A percentile compares a stretch with the other conserved stretches of the same genome.
Conservation (phyloP, 2,888 invertebrate genomes). For the Tridacna crocea region DNA sequence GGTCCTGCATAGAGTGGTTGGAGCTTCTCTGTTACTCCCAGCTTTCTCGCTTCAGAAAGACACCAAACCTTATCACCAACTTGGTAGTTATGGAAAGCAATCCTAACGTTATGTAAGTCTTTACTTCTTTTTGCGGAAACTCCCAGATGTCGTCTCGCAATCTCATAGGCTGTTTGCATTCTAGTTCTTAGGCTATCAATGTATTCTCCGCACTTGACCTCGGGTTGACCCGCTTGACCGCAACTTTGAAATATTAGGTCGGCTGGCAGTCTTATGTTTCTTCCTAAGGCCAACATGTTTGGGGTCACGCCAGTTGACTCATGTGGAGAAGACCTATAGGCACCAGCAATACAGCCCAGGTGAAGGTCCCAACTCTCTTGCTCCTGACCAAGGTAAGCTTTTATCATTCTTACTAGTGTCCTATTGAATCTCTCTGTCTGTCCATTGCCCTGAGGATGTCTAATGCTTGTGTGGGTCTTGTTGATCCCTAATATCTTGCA, state of each 20-base stretch:
- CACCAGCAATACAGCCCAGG: conserved; percentile 51
- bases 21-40: conserved; percentile 42
- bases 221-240: not conserved
- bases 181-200: conserved; percentile 26
- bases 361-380: conserved; percentile 57
- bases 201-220: conserved; percentile 23
- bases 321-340: conserved; percentile 46
- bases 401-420: conserved; percentile 52
- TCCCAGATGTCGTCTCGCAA: conserved; percentile 43
- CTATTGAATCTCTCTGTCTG: conserved; percentile 55
- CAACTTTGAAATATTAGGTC: conserved; percentile 30
- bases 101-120: conserved; percentile 44
- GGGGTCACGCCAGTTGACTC: conserved; percentile 51
- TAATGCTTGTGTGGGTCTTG: not conserved
- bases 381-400: conserved; percentile 43
- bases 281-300: conserved; percentile 47
- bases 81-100: conserved; percentile 28
- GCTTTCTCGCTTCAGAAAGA: conserved; percentile 36
- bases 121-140: conserved; percentile 31
- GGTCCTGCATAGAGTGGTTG: conserved; percentile 45
- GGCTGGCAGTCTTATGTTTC: conserved; percentile 42
- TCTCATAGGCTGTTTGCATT: conserved; percentile 43
- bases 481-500: conserved; percentile 1
- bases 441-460: conserved; percentile 41
- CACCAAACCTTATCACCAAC: conserved; percentile 50